These are phyloP conservation scores for Desmophyllum pertusum DNA, from an alignment of 92 coral and sea anemone species.

Conservation along the genomic window DNA sequence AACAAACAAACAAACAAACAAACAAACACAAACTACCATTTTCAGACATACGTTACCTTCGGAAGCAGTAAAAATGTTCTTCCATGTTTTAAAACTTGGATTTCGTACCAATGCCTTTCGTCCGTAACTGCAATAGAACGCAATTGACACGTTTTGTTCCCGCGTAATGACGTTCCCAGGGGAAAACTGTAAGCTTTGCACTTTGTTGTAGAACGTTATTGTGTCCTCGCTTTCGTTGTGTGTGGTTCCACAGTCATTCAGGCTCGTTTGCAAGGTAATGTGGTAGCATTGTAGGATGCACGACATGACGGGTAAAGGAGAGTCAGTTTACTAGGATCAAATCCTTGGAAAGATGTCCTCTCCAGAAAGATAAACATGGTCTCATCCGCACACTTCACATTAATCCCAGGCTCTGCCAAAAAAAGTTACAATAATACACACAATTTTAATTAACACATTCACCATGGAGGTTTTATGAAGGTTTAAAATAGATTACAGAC, in stretches of 20 bases:
- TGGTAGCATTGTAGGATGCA: conserved; percentile 37
- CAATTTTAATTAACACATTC: too few relatives aligned
- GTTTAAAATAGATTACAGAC: too few relatives aligned
- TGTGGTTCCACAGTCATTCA: conserved; percentile 39
- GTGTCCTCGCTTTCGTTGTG: conserved; percentile 37
- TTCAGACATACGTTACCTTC: neutral
- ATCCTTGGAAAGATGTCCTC: conserved; percentile 26
- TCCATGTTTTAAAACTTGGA: conserved; percentile 31
- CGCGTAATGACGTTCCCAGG: conserved; percentile 22
- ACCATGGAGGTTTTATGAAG: too few relatives aligned
- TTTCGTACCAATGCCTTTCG: conserved; percentile 12
- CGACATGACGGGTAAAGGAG: conserved; percentile 21
- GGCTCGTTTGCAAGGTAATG: conserved; percentile 22
- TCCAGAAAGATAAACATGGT: conserved; percentile 28
- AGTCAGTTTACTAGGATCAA: conserved; percentile 10
- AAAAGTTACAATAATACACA: too few relatives aligned
- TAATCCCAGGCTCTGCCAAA: conserved; percentile 34
- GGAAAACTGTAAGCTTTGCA: conserved; percentile 9
- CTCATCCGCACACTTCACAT: conserved; percentile 13
- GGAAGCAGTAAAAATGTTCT: conserved; percentile 11
- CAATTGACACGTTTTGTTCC: conserved; percentile 26
- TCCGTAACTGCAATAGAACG: conserved; percentile 30
- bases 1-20: neutral
- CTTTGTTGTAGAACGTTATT: conserved; percentile 31
- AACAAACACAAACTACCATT: too few relatives aligned